phyloP scores from a whole-genome alignment of 2,797 vertebrate species.

The Chelon labrosus region DNA sequence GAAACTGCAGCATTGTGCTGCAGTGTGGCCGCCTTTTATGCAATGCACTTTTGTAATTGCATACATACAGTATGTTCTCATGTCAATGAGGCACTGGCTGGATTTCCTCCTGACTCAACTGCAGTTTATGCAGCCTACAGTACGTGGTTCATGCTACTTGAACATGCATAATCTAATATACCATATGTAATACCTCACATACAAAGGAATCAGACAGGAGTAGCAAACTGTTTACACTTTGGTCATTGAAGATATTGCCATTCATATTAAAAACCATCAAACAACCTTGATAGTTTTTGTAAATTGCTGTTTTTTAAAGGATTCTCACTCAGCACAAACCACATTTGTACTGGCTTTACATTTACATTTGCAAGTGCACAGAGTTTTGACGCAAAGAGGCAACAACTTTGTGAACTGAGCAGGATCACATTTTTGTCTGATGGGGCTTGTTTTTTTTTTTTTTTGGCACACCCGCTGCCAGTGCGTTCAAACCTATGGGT shows the following conservation, averaged over 20 bases:
- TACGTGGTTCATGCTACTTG: no score
- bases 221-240: neutral
- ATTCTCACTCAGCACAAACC: conserved; percentile 14
- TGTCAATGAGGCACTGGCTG: neutral
- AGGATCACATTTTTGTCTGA: conserved; percentile 53
- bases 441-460: conserved; percentile 33
- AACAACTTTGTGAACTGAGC: conserved; percentile 66
- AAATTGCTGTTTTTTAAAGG: neutral
- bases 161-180: no score
- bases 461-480: conserved; percentile 32
- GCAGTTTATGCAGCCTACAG: no score
- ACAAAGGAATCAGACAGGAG: neutral
- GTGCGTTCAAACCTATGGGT: conserved; percentile 40
- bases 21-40: conserved; percentile 1
- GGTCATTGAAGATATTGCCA: neutral
- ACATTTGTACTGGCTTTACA: neutral
- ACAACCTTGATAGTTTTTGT: neutral
- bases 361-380: conserved; percentile 37
- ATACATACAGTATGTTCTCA: neutral
- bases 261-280: neutral
- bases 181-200: neutral
- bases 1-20: conserved; percentile 14
- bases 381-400: conserved; percentile 49
- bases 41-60: conserved; percentile 21
- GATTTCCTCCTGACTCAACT: no score